Evolutionary conservation across 1,140 invertebrate genomes (phyloP), one percentile per base, ranked within the genome.

Genomic region (Zaprionus ornatus): DNA sequence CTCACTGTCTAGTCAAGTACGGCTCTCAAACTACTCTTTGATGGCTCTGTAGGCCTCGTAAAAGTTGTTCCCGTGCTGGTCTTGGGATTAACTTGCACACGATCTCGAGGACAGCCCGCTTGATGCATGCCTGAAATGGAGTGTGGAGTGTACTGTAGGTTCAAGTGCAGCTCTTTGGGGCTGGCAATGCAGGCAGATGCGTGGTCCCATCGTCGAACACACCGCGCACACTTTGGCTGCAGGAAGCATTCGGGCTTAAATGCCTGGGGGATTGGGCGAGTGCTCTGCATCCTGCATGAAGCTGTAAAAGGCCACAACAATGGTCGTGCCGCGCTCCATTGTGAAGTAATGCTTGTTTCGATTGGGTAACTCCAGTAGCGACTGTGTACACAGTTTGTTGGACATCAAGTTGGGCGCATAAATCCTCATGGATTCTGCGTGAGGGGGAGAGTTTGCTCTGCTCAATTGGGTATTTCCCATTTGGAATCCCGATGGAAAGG

Each of bases 261-360:
- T 19, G 19, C 21, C 19, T 13, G 19, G 45, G 45, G 45, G 9
- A 50, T 21, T 23, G 19, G 10, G 1, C 9, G 19, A 50, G 45
- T 50, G 19, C 19, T 12, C 21, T 50, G 45, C 45, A 23, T 50
- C 45, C 45, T 50, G 21, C 45, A 50, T 23, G 45, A 50, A 50
- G 12, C 45, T 12, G 10, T 21, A 50, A 19, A 50, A 50, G 17
- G 45, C 19, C 45, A 21, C 45, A 50, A 50, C 45, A 23, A 50
- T 50, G 45, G 10, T 13, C 19, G 10, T 21, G 19, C 45, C 45
- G 45, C 48, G 23, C 45, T 64, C 45, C 56, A 29, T 40, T 9
- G 29, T 50, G 10, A 19, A 15, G 40, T 55, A 56, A 17, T 17
- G 40, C n/a, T n/a, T 54, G 63, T 55, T 55, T 50, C 40, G 40